phyloP scores from a whole-genome alignment of 2,113 vertebrate species.

The Machaerirhynchus nigripectus region DNA sequence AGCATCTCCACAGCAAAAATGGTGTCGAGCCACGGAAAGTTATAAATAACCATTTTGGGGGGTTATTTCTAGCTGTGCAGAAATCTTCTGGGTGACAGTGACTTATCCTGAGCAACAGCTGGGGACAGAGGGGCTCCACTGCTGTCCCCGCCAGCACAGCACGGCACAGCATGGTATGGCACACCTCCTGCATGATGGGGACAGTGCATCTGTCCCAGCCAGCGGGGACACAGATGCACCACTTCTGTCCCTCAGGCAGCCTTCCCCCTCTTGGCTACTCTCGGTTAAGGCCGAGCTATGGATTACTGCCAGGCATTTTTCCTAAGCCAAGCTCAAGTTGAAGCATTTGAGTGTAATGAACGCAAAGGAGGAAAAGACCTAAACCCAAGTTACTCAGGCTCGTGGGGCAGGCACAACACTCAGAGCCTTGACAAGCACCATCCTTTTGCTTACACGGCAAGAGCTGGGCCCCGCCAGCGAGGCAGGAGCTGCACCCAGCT shows the following conservation, averaged over 20 bases:
- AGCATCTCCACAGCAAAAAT: background rate
- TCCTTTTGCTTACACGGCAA: constrained; percentile 7
- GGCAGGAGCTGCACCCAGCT: background rate
- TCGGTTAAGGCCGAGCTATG: no score
- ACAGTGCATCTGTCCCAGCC: no score
- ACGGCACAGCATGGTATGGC: fast-evolving
- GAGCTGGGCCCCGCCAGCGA: background rate
- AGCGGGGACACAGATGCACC: no score
- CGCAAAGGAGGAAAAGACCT: background rate
- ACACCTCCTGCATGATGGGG: background rate
- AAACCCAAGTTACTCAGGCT: background rate
- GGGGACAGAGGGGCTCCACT: background rate
- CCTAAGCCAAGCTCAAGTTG: background rate
- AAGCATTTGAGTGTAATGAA: background rate
- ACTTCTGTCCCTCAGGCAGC: fast-evolving
- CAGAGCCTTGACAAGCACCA: background rate
- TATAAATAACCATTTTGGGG: background rate
- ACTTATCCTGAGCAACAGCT: fast-evolving
- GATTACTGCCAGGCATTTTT: background rate
- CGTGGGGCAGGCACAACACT: background rate
- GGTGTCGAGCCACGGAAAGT: fast-evolving
- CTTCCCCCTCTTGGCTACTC: background rate
- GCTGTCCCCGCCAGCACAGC: background rate
- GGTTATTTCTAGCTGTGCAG: background rate
- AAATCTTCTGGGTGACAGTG: background rate